These are phyloP conservation scores for Salmo trutta DNA, from an alignment of 2,797 vertebrate genomes.

Conservation along the genomic window DNA sequence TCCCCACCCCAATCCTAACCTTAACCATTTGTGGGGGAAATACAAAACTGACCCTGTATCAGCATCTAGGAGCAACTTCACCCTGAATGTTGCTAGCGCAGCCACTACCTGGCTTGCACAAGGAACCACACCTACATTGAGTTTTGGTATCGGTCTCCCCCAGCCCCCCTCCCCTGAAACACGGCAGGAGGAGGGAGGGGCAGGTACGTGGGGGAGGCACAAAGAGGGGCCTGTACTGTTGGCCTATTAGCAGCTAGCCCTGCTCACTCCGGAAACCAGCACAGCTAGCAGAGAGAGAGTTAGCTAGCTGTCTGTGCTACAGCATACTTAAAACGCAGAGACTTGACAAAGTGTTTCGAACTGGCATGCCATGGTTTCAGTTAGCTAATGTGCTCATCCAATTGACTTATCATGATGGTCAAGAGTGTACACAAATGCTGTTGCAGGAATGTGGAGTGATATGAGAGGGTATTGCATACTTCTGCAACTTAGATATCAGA, in stretches of 20 bases:
- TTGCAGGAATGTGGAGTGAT: background rate
- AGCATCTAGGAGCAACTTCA: background rate
- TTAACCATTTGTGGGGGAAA: background rate
- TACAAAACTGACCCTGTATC: background rate
- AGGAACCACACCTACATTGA: slow-evolving; percentile 14
- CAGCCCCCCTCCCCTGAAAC: slow-evolving; percentile 23
- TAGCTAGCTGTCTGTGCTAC: slow-evolving; percentile 54
- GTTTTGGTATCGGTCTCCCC: slow-evolving; percentile 43
- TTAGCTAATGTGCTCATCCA: background rate
- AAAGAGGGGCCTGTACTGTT: slow-evolving; percentile 35
- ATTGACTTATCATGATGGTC: background rate
- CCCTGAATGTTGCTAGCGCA: slow-evolving; percentile 31
- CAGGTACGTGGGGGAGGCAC: slow-evolving; percentile 17
- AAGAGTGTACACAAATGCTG: background rate
- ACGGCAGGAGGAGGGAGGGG: slow-evolving; percentile 24
- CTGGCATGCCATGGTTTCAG: background rate
- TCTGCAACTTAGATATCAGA: background rate
- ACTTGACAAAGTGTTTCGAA: background rate
- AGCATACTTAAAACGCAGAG: slow-evolving; percentile 13
- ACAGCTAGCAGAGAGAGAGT: slow-evolving; percentile 7
- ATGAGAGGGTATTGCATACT: background rate
- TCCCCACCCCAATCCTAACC: background rate
- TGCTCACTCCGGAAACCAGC: slow-evolving; percentile 29
- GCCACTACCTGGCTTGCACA: background rate
- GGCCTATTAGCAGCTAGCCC: slow-evolving; percentile 37